Percentiles rank a stretch among this genome's conserved stretches.
These are phyloP conservation scores for Noctua janthina DNA, from an alignment of 2,888 invertebrate species.

Conservation along the genomic window DNA sequence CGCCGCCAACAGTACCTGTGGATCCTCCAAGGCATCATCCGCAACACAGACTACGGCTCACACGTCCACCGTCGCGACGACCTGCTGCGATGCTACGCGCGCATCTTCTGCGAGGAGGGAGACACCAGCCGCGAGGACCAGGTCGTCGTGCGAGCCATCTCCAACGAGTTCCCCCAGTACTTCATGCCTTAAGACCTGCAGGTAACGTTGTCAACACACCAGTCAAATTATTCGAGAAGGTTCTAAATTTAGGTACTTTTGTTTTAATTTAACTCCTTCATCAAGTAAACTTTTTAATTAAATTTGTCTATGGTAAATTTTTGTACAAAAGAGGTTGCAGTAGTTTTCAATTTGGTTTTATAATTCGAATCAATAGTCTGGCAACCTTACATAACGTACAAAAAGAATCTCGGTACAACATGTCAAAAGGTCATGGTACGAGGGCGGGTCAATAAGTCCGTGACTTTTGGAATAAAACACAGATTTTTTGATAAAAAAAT, in stretches of 20 bases:
- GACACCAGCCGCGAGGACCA: conserved; percentile 94
- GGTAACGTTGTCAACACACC: conserved; percentile 46
- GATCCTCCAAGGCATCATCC: conserved; percentile 94
- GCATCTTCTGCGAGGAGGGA: conserved; percentile 96
- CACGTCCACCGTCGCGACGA: conserved; percentile 95
- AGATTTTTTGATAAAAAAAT: too few species aligned
- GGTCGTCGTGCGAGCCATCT: conserved; percentile 94
- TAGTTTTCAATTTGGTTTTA: conserved; percentile 17
- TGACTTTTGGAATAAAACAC: too few species aligned
- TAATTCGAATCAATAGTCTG: conserved; percentile 36
- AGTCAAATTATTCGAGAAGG: conserved; percentile 7
- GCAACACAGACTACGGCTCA: conserved; percentile 95
- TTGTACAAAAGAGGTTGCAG: conserved; percentile 9
- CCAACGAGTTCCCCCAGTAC: conserved; percentile 95
- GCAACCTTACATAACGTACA: conserved; percentile 15
- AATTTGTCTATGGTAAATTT: conserved; percentile 12
- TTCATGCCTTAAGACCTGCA: conserved; percentile 91
- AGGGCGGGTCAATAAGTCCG: too few species aligned
- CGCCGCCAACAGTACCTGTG: conserved; percentile 94
- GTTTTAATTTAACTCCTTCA: conserved; percentile 3
- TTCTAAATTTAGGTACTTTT: conserved; percentile 1
- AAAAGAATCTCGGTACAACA: conserved; percentile 19
- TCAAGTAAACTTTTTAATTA: conserved; percentile 9
- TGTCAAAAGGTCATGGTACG: too few species aligned
- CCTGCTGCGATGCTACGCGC: conserved; percentile 95